Percentiles rank a stretch among this genome's conserved stretches.
Evolutionary conservation across 2,113 vertebrate genomes (phyloP).

Genomic region (Nyctibius bracteatus): DNA sequence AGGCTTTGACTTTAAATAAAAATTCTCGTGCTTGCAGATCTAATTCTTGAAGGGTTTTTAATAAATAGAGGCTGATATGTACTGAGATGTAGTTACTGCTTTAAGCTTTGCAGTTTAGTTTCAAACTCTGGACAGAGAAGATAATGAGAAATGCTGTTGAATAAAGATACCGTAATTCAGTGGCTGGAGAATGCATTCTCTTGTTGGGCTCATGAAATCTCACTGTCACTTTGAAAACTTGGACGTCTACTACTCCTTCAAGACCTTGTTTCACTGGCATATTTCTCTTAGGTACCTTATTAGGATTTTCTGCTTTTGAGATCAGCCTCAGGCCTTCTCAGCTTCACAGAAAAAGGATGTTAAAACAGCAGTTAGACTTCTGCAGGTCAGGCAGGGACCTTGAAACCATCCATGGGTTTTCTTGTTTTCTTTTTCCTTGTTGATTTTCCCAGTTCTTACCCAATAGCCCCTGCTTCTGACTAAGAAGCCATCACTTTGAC

Average conservation of each 20-base stretch:
- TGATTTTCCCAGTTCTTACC: not conserved
- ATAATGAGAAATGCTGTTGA: not conserved
- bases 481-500: not conserved
- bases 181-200: not conserved
- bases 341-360: not conserved
- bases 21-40: conserved; percentile 6
- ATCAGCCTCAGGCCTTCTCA: not conserved
- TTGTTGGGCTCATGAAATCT: not conserved
- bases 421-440: not conserved
- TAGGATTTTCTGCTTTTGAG: not conserved
- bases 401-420: not conserved
- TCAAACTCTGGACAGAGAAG: not conserved
- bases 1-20: conserved; percentile 28
- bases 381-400: not conserved
- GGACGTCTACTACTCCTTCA: not conserved
- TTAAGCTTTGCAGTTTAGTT: conserved; percentile 10
- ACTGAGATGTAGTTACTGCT: not conserved
- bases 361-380: not conserved
- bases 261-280: not conserved
- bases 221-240: not conserved
- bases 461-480: not conserved
- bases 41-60: conserved; percentile 2
- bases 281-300: not conserved
- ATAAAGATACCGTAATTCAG: not conserved
- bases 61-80: not conserved